phyloP scores from a whole-genome alignment of 2,113 vertebrate genomes.

The Neogobius melanostomus region DNA sequence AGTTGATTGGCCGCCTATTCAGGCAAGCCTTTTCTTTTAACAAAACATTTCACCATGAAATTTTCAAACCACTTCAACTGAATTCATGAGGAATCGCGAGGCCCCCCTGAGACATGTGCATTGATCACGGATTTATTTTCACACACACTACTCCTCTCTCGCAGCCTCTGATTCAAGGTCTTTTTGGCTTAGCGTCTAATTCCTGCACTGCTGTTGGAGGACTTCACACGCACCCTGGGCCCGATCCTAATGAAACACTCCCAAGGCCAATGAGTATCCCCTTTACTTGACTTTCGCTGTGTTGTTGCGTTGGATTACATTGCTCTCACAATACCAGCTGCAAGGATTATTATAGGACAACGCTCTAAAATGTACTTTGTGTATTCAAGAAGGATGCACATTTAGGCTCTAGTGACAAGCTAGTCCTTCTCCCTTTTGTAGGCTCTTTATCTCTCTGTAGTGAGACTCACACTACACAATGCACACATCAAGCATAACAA shows the following conservation, averaged over 20 bases:
- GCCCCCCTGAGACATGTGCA: slow-evolving; percentile 64
- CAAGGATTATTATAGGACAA: slow-evolving; percentile 41
- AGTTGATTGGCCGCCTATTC: slow-evolving; percentile 57
- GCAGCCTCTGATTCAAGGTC: slow-evolving; percentile 75
- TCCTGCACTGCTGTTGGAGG: slow-evolving; percentile 71
- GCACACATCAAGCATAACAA: slow-evolving; percentile 1
- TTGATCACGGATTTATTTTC: slow-evolving; percentile 78
- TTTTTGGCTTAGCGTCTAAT: slow-evolving; percentile 76
- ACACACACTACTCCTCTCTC: slow-evolving; percentile 63
- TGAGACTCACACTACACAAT: neutral
- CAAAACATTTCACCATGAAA: slow-evolving; percentile 70
- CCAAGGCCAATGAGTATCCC: slow-evolving; percentile 55
- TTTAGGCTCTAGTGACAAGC: slow-evolving; percentile 30
- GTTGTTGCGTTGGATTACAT: slow-evolving; percentile 60
- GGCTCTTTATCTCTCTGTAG: slow-evolving; percentile 39
- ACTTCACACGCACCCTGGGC: slow-evolving; percentile 65
- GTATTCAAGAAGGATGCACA: slow-evolving; percentile 28
- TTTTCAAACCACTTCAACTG: slow-evolving; percentile 57
- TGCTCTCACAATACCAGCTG: slow-evolving; percentile 48
- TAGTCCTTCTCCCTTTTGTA: slow-evolving; percentile 13
- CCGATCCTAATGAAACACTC: slow-evolving; percentile 76
- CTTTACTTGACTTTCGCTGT: slow-evolving; percentile 53
- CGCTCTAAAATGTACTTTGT: slow-evolving; percentile 35
- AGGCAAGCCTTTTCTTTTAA: slow-evolving; percentile 36
- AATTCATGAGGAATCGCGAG: slow-evolving; percentile 63